phyloP scores from a whole-genome alignment of 2,888 invertebrate species.

The Tortrix viridana region DNA sequence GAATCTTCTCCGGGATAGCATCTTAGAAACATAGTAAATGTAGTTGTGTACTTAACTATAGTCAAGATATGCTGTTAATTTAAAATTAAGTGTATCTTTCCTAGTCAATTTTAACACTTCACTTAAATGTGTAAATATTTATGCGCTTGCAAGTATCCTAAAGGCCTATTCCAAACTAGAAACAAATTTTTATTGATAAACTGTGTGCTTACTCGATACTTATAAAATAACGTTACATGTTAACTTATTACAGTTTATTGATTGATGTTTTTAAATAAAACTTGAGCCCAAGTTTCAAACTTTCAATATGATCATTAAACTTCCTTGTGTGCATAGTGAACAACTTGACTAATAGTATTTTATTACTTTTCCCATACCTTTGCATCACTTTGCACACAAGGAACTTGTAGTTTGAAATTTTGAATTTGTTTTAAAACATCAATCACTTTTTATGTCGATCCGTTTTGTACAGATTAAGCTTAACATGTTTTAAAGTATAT shows the following conservation, averaged over 20 bases:
- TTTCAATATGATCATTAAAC: constrained; percentile 33
- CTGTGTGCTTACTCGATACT: background rate
- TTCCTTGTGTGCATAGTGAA: background rate
- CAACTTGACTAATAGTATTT: background rate
- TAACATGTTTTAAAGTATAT: background rate
- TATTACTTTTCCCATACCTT: background rate
- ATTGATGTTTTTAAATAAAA: constrained; percentile 61
- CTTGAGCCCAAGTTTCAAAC: constrained; percentile 76
- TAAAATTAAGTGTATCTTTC: background rate
- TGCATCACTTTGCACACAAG: constrained; percentile 8
- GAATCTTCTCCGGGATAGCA: too few species aligned
- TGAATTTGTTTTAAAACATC: constrained; percentile 33
- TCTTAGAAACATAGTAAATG: too few species aligned
- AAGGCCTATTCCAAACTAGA: constrained; percentile 57
- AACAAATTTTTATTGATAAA: background rate
- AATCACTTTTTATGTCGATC: constrained; percentile 4
- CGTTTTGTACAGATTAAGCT: constrained; percentile 7
- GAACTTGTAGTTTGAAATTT: constrained; percentile 25
- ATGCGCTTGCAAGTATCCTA: constrained; percentile 64
- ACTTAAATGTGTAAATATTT: constrained; percentile 24
- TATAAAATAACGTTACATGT: background rate
- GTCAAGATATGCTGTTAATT: background rate
- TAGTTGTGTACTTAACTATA: too few species aligned
- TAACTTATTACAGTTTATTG: constrained; percentile 24
- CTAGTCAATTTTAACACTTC: constrained; percentile 6